Evolutionary conservation across 2,888 invertebrate species (phyloP), one percentile per base, ranked within the genome.

Genomic region (Acleris cristana): DNA sequence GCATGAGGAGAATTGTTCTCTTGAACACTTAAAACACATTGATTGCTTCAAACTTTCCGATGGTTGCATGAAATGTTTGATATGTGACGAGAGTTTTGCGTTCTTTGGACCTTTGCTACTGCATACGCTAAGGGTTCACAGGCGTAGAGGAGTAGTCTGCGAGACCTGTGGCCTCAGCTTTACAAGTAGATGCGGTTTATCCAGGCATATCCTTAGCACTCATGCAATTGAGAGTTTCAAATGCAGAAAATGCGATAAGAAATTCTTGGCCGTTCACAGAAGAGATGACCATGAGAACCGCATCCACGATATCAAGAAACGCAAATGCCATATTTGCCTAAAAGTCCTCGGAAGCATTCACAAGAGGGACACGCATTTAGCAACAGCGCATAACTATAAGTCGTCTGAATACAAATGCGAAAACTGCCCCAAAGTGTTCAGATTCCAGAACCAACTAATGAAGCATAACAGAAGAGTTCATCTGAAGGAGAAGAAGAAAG

Each of bases 391-490:
- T 16, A 64, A 67, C 8, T 8, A 60, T 14, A 60, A 55, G 53
- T 45, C 30, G 2, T 49, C 66, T 0, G 64, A 67, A 14, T 70
- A 34, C 34, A 69, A 65, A 62, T 73, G 72, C 44, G 58, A 69
- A 2, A 67, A 57, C 18, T 79, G 79, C 66, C 45, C 60, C 18
- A 72, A 71, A 53, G 63, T 71, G 48, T 78, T 78, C 65, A 60
- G 53, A 8, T 60, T 69, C 0, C 64, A 71, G 18, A 44, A 62
- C 19, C 67, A 69, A 7, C 66, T 74, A 54, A 55, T 51, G 4
- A 70, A 65, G 14, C 78, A 78, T 56, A 54, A 65, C 21, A 69
- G 70, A 40, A 49, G 68, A 10, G 62, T 61, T 1, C 71, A 73
- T 52, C 61, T 73, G 55, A 70, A 67, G 34, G 72, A 72, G 54